Conservation (phyloP, 1,140 invertebrate genomes). For the Trichonephila clavipes region DNA sequence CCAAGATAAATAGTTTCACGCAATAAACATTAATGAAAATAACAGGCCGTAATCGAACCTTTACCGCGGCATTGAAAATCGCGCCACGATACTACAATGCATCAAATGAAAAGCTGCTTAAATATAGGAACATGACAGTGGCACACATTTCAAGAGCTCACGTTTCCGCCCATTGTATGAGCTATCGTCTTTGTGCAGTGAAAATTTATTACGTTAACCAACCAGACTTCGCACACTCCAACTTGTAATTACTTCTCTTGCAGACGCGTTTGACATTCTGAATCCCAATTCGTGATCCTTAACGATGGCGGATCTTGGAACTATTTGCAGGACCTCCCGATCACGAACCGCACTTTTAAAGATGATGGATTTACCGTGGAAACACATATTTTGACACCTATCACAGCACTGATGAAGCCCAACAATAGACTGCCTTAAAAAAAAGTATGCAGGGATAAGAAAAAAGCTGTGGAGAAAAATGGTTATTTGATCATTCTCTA, state of each 20-base stretch:
- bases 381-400: slow-evolving; percentile 67
- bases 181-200: background rate
- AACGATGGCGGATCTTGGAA: background rate
- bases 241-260: slow-evolving; percentile 39
- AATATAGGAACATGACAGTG: slow-evolving; percentile 17
- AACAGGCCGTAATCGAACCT: background rate
- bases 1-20: slow-evolving; percentile 6
- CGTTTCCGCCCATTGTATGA: slow-evolving; percentile 26
- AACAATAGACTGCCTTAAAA: background rate
- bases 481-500: background rate
- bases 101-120: slow-evolving; percentile 23
- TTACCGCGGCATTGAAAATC: background rate
- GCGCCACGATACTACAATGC: background rate
- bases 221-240: background rate
- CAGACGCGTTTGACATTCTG: slow-evolving; percentile 7
- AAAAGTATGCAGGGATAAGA: background rate
- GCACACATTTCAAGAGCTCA: slow-evolving; percentile 30
- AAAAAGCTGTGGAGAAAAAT: background rate
- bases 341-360: slow-evolving; percentile 18
- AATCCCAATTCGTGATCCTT: slow-evolving; percentile 51
- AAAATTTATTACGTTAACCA: slow-evolving; percentile 45
- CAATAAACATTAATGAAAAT: background rate
- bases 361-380: slow-evolving; percentile 55
- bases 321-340: background rate
- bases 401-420: background rate